phyloP scores from a whole-genome alignment of 2,888 invertebrate species.

The Barypeithes pellucidus region DNA sequence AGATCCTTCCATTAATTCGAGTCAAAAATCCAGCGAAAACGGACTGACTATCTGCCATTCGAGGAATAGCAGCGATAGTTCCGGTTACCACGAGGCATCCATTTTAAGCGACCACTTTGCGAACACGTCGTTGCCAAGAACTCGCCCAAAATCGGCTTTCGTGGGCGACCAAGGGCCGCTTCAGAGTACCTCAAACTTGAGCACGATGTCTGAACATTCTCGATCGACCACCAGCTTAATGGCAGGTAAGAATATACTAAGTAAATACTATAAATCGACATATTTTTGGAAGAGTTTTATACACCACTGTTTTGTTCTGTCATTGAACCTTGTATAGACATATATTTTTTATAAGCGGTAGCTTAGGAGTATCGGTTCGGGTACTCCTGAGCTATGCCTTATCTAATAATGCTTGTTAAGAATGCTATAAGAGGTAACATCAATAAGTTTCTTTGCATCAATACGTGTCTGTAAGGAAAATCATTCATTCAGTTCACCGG shows the following conservation, averaged over 20 bases:
- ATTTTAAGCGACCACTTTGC: slow-evolving; percentile 77
- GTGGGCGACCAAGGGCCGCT: slow-evolving; percentile 57
- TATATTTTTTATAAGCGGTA: too few relatives aligned
- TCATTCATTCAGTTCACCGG: too few relatives aligned
- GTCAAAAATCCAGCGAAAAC: slow-evolving; percentile 59
- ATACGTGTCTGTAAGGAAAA: too few relatives aligned
- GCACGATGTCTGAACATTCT: slow-evolving; percentile 67
- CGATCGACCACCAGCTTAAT: slow-evolving; percentile 69
- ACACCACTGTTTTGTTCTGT: too few relatives aligned
- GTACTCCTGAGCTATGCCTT: too few relatives aligned
- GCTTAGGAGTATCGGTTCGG: too few relatives aligned
- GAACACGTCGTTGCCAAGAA: slow-evolving; percentile 66
- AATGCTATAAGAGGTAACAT: too few relatives aligned
- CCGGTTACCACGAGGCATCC: slow-evolving; percentile 82
- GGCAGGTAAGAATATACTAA: slow-evolving; percentile 65
- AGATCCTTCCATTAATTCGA: slow-evolving; percentile 10
- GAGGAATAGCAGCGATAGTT: slow-evolving; percentile 82
- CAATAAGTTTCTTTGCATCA: too few relatives aligned
- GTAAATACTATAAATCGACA: too few relatives aligned
- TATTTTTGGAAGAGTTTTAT: too few relatives aligned
- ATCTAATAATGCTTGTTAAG: too few relatives aligned
- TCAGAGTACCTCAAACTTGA: slow-evolving; percentile 67
- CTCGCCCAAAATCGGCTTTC: slow-evolving; percentile 64
- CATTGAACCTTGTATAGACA: too few relatives aligned
- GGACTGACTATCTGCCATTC: slow-evolving; percentile 77